Evolutionary conservation across 2,888 invertebrate species (phyloP).

Genomic region (Tachina grossa): DNA sequence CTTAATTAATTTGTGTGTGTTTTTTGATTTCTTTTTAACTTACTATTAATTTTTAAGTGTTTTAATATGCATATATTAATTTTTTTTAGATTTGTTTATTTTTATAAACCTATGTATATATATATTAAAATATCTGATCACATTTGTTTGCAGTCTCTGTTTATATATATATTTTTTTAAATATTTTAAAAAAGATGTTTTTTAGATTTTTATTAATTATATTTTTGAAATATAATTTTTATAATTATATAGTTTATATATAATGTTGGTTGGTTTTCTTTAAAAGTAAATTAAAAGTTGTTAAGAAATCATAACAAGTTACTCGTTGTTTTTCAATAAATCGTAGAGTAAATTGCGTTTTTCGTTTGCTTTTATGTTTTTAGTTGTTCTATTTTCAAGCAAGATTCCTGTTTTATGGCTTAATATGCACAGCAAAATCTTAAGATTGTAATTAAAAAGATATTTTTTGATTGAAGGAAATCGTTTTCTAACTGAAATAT

Average conservation of each 20-base stretch:
- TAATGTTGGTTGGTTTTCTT: constrained; percentile 19
- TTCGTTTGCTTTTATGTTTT: constrained; percentile 79
- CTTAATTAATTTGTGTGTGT: constrained; percentile 50
- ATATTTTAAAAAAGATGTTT: constrained; percentile 62
- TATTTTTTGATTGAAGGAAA: constrained; percentile 70
- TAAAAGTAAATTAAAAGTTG: constrained; percentile 56
- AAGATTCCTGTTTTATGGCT: constrained; percentile 59
- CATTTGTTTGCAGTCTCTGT: constrained; percentile 83
- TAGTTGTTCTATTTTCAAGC: constrained; percentile 65
- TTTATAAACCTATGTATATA: constrained; percentile 79
- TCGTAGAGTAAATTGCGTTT: constrained; percentile 79
- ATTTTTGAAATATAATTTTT: constrained; percentile 62
- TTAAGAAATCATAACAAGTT: constrained; percentile 64
- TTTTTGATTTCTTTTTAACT: constrained; percentile 58
- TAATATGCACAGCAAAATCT: constrained; percentile 9
- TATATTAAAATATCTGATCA: constrained; percentile 83
- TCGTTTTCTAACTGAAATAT: constrained; percentile 10
- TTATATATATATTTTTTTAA: constrained; percentile 77
- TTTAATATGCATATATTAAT: constrained; percentile 63
- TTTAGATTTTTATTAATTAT: constrained; percentile 60
- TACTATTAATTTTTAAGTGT: constrained; percentile 49
- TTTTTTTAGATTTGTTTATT: constrained; percentile 63
- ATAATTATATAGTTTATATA: constrained; percentile 41
- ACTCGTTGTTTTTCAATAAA: constrained; percentile 59
- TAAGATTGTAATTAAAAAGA: constrained; percentile 62